These are phyloP conservation scores for Chascanopsetta lugubris DNA, from an alignment of 2,113 vertebrate species.

Conservation along the genomic window DNA sequence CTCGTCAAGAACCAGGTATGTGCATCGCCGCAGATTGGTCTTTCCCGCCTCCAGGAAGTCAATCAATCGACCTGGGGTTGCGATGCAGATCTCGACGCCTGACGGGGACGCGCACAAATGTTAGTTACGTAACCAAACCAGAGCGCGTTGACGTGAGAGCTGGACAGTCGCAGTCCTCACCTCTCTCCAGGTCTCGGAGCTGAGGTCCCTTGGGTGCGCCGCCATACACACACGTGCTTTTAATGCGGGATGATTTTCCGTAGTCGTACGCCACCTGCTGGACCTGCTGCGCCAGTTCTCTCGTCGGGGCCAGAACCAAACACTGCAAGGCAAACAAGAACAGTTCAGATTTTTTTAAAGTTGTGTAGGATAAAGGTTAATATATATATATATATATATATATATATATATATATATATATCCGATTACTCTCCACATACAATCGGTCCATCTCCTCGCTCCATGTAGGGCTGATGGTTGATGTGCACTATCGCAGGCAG, in stretches of 20 bases:
- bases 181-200: conserved; percentile 95
- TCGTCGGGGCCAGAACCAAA: conserved; percentile 92
- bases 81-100: conserved; percentile 98
- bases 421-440: conserved; percentile 80
- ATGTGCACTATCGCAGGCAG: conserved; percentile 97
- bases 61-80: conserved; percentile 94
- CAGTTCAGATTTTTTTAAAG: neutral
- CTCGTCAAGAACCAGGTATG: conserved; percentile 93
- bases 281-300: conserved; percentile 95
- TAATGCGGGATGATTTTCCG: conserved; percentile 92
- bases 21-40: conserved; percentile 93
- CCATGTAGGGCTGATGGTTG: conserved; percentile 96
- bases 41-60: conserved; percentile 96
- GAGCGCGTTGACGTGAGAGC: accelerated
- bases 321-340: conserved; percentile 77
- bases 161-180: conserved; percentile 67
- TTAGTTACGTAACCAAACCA: neutral
- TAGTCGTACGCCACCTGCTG: conserved; percentile 95
- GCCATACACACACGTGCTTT: conserved; percentile 96
- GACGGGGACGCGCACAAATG: neutral
- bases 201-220: conserved; percentile 96
- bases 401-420: too few species aligned
- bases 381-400: too few species aligned
- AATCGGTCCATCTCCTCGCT: conserved; percentile 96
- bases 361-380: neutral